Base-by-base conservation (phyloP, 1,140 invertebrate species). In the Drosophila sucinea region DNA sequence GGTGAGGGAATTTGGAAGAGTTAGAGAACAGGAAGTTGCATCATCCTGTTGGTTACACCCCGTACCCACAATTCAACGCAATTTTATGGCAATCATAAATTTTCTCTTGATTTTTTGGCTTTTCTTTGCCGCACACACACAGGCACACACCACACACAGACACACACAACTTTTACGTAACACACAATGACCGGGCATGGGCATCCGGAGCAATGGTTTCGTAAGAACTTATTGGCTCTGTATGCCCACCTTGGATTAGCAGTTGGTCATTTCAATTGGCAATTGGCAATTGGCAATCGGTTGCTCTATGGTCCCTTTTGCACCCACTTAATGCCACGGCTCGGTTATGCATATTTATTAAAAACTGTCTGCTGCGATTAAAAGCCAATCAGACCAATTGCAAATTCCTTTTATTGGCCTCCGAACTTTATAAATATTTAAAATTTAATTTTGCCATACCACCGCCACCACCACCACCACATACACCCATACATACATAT, bases 61-160 rank as follows among this genome's bases (percentile, higher is more conserved):
- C n/a, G 17, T 60, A 17, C 30, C 63, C 74, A 83, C 73, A 87
- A 61, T 69, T 89, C 63, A 76, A 89, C 67, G 82, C 80, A 79
- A 89, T 70, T 89, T 87, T 89, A 89, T 84, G 73, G 84, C 83
- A 84, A 89, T 83, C 83, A 87, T 87, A 87, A 87, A 87, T 87
- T 89, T 17, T 73, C 56, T 67, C 79, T 79, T 77, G 73, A 80
- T 80, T 89, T 41, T 67, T 83, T 72, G 70, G 76, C 61, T 72
- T 82, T 68, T 68, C 67, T 25, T 8, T 17, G 17, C 23, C 0
- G 0, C 8, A 1, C 35, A 11, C 35, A 38, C 35, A 38, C 35
- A 38, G 17, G 17, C 17, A 17, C 17, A 17, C 17, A 17, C 33
- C 33, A n/a, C 44, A 23, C 10, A 6, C 3, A 23, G 2, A 44